Evolutionary conservation across 2,113 vertebrate genomes (phyloP), one percentile per base, ranked within the genome.

Genomic region (Laticauda colubrina): DNA sequence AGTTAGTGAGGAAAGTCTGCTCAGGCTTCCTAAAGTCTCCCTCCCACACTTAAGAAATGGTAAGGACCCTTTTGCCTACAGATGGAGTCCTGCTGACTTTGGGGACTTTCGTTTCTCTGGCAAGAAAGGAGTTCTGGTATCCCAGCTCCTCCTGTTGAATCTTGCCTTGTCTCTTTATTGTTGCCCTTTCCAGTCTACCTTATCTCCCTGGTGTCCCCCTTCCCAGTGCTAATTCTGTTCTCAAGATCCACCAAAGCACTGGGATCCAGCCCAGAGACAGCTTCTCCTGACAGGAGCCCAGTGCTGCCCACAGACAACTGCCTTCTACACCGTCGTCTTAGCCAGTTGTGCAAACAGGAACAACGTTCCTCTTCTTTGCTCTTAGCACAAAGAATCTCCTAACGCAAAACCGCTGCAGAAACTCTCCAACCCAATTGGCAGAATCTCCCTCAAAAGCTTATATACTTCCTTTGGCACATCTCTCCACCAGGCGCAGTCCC

Each of bases 401-500:
- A 8, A 18, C 8, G 12, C 8, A 43, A 48, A 86, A 48, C 34
- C 3, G 15, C 51, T 12, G 81, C 26, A 29, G 15, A 59, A 57
- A 21, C 20, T 29, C 39, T n/a, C 15, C 10, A 15, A 21, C 29
- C 51, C 69, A 15, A 48, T 4, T 39, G 29, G 85, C 85, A 26
- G 48, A 26, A 26, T 24, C 85, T 53, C 85, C 26, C 10, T 87
- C 26, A 29, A 51, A 26, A 29, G 21, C 43, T 14, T 20, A 75
- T 12, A 29, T 2, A 14, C n/a, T 81, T 53, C 29, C 53, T 39
- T n/a, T 29, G 12, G 29, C 21, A 1, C 23, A 4, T 43, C 53
- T 53, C 29, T 34, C 8, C 2, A 59, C 23, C 23, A 59, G 57
- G 21, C 14, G 0, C 39, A 29, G 2, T 2, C 0, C 0, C 7